phyloP scores from a whole-genome alignment of 2,797 vertebrate species.

The Pygocentrus nattereri region DNA sequence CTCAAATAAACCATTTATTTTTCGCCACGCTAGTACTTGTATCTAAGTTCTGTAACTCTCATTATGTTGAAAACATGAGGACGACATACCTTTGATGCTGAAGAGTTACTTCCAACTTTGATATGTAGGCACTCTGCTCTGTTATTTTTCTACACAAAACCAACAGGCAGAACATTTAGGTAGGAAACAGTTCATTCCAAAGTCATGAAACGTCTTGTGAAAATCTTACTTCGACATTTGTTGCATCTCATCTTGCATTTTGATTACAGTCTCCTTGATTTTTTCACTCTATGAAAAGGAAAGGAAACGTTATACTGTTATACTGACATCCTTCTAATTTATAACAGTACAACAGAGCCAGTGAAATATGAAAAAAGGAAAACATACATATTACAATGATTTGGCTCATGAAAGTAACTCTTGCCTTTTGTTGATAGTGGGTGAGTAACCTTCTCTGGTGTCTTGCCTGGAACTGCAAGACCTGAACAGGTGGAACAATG shows the following conservation, averaged over 20 bases:
- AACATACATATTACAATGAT: not conserved
- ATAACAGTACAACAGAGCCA: not conserved
- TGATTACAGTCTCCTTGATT: constrained; percentile 81
- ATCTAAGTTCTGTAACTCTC: not conserved
- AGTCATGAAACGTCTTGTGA: not conserved
- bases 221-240: constrained; percentile 82
- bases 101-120: constrained; percentile 74
- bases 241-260: constrained; percentile 82
- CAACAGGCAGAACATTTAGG: not conserved
- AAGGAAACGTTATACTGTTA: no score
- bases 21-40: not conserved
- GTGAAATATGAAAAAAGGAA: no score
- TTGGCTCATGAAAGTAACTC: constrained; percentile 8
- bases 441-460: constrained; percentile 83
- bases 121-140: constrained; percentile 77
- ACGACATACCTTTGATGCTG: constrained; percentile 77
- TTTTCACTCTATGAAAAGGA: constrained; percentile 78
- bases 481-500: constrained; percentile 69
- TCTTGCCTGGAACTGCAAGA: constrained; percentile 88
- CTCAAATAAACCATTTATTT: no score
- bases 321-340: not conserved
- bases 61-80: not conserved
- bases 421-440: constrained; percentile 85
- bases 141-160: constrained; percentile 71
- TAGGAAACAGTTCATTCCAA: not conserved